A percentile compares a stretch with the other conserved stretches of the same genome.
These are phyloP conservation scores for Darwinula stevensoni DNA, from an alignment of 2,888 invertebrate species.

Conservation along the genomic window DNA sequence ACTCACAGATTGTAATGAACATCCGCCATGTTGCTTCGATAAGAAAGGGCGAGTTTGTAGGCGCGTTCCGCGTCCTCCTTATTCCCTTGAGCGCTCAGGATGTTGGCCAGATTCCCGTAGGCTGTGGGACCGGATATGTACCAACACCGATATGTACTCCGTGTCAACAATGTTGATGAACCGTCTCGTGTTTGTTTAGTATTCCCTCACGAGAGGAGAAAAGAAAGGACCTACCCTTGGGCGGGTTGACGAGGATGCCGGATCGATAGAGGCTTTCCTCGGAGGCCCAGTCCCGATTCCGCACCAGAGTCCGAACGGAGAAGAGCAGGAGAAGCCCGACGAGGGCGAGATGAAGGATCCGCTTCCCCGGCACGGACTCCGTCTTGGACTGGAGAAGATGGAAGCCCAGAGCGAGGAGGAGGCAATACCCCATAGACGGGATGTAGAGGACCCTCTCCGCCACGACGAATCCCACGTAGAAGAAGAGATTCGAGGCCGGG, in stretches of 20 bases:
- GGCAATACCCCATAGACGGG: constrained; percentile 80
- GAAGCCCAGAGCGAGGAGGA: constrained; percentile 47
- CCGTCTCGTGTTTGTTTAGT: no score
- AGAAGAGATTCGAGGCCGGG: constrained; percentile 81
- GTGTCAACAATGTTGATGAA: no score
- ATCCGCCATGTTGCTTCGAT: constrained; percentile 91
- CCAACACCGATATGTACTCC: no score
- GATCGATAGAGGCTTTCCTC: constrained; percentile 78
- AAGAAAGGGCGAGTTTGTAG: constrained; percentile 59
- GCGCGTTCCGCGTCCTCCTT: constrained; percentile 66
- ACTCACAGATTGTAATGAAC: constrained; percentile 97
- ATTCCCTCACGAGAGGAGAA: no score
- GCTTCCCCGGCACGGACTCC: constrained; percentile 7
- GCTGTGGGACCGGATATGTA: constrained; percentile 30
- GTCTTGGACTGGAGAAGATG: constrained; percentile 11
- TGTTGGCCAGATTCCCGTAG: constrained; percentile 85
- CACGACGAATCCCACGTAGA: constrained; percentile 93
- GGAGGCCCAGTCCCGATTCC: constrained; percentile 71
- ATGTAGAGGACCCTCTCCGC: constrained; percentile 86
- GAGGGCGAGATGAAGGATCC: constrained; percentile 23
- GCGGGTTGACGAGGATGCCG: constrained; percentile 70
- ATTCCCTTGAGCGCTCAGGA: constrained; percentile 62
- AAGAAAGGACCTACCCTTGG: constrained; percentile 95
- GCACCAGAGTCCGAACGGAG: constrained; percentile 32
- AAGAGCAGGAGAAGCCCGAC: constrained; percentile 22